Conservation (phyloP, 2,113 vertebrate genomes). For the Picathartes gymnocephalus region DNA sequence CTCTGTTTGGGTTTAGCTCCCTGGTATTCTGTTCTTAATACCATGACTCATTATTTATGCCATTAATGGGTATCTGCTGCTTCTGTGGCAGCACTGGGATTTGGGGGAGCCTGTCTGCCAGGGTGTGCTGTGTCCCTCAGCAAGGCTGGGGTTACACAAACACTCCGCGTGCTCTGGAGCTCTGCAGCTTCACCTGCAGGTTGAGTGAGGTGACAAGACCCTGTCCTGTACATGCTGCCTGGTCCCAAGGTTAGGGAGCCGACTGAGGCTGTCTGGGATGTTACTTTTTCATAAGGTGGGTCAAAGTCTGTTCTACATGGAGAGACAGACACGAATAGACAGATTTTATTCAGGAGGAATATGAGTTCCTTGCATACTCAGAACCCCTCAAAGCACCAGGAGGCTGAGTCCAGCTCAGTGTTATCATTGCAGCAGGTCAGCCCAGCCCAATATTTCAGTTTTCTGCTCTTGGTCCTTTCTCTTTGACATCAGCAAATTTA, state of each 20-base stretch:
- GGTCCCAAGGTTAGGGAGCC: not conserved
- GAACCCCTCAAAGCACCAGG: not conserved
- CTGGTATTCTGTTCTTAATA: not conserved
- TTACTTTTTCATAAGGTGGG: not conserved
- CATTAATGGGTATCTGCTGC: not conserved
- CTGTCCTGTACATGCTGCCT: not conserved
- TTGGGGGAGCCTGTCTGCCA: not conserved
- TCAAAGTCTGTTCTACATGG: not conserved
- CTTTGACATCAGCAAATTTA: not conserved
- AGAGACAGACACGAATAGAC: not conserved
- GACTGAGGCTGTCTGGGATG: not conserved
- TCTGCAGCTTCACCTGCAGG: not conserved
- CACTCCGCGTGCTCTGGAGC: not conserved
- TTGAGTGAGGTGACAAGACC: rapidly evolving
- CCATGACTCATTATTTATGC: not conserved
- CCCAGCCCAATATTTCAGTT: not conserved
- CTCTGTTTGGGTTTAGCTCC: not conserved
- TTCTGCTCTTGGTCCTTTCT: not conserved
- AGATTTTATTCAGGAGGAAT: not conserved
- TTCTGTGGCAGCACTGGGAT: not conserved
- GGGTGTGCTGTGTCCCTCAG: not conserved
- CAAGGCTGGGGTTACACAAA: not conserved
- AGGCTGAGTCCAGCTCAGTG: not conserved
- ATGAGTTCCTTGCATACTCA: not conserved
- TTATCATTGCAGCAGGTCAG: not conserved